Conservation (phyloP, 2,888 invertebrate genomes). For the Bhutanitis thaidina region DNA sequence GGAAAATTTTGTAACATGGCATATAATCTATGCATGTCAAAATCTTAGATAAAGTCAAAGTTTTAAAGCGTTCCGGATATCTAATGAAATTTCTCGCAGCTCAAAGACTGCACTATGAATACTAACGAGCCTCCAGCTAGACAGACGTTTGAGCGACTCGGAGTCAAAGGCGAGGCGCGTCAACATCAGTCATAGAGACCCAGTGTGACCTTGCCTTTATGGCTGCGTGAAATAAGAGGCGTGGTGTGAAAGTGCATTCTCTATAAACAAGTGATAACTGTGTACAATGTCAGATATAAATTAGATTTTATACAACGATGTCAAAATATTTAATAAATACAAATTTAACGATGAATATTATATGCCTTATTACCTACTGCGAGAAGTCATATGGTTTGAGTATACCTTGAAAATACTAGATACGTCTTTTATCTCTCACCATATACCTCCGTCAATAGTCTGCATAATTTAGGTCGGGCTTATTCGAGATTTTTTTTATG, state of each 20-base stretch:
- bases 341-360: no score
- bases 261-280: constrained; percentile 27
- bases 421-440: no score
- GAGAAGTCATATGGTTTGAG: no score
- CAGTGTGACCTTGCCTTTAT: constrained; percentile 59
- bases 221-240: constrained; percentile 37
- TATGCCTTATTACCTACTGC: no score
- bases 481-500: no score
- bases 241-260: constrained; percentile 32
- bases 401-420: no score
- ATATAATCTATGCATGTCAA: not conserved
- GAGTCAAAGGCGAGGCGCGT: constrained; percentile 72
- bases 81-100: constrained; percentile 5
- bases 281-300: constrained; percentile 11
- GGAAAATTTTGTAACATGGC: not conserved
- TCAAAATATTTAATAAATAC: no score
- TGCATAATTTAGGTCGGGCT: no score
- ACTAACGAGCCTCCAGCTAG: constrained; percentile 40
- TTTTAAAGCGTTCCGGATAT: no score
- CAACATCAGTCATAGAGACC: constrained; percentile 65
- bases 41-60: no score
- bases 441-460: no score
- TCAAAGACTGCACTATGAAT: constrained; percentile 46
- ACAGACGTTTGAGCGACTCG: constrained; percentile 59
- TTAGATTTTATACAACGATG: constrained; percentile 7